Evolutionary conservation across 2,113 vertebrate genomes (phyloP), one percentile per base, ranked within the genome.

Genomic region (Pavo muticus): DNA sequence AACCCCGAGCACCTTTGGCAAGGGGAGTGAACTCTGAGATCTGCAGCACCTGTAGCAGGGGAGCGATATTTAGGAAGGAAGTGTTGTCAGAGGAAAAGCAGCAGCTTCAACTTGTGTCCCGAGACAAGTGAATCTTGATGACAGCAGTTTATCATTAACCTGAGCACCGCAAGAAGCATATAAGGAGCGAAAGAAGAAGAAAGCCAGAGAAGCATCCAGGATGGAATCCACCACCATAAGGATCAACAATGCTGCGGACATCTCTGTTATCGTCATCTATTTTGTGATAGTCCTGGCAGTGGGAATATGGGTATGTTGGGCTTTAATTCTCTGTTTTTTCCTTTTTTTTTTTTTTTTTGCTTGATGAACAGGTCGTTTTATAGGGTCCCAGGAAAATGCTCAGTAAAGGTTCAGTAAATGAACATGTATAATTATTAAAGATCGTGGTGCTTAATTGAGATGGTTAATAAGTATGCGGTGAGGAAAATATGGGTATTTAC

Each of bases 191-290:
- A 89, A 87, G 79, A 79, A 54, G 81, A 84, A 39, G 73, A 87
- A 71, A 84, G 39, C 23, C 64, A 74, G 80, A 89, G 59, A 45
- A 87, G 21, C 57, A 73, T 40, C 78, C 91, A 96, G 82, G 83
- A 91, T 96, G 91, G 25, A 90, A 27, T 30, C 52, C 52, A 9
- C 70, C 47, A 6, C 8, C 21, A 5, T 97, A 60, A 97, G 11
- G 96, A 96, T 99, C 77, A 98, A 98, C 82, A 99, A 99, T 73
- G 2, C 99, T 0, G 99, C 99, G 0, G 99, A 99, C 93, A 99
- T 99, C 95, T 98, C 98, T 0, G 98, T 99, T 73, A 99, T 99
- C 50, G 97, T 99, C 73, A 16, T 99, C 88, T 99, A 99, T 95
- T 99, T 99, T 90, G 0, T 99, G 88, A 84, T 99, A 27, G 99